Evolutionary conservation across 2,797 vertebrate species (phyloP).

Genomic region (Cetoscarus ocellatus): DNA sequence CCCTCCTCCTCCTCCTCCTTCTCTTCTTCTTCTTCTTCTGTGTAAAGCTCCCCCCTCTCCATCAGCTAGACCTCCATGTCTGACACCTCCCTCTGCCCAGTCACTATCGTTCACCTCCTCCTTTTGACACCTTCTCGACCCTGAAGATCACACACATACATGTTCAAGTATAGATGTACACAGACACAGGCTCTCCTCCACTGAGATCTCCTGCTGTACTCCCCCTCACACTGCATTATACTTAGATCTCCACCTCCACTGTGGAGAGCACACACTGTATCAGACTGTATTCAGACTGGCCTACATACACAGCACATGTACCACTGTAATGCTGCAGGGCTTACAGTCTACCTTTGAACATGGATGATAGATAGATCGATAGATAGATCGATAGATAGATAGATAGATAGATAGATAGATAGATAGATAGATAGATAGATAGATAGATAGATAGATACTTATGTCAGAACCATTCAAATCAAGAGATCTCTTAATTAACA

Average conservation of each 20-base stretch:
- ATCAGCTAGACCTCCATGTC: conserved; percentile 71
- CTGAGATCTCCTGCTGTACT: conserved; percentile 78
- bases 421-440: conserved; percentile 34
- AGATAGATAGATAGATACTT: conserved; percentile 21
- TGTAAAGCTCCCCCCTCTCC: conserved; percentile 60
- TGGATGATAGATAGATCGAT: conserved; percentile 1
- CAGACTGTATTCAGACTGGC: conserved; percentile 76
- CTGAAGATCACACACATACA: conserved; percentile 56
- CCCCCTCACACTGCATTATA: conserved; percentile 81
- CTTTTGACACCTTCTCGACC: conserved; percentile 74
- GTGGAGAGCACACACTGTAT: conserved; percentile 74
- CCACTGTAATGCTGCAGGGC: conserved; percentile 46
- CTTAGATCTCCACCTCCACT: conserved; percentile 84
- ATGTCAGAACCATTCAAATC: background rate
- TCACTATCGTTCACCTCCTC: conserved; percentile 70
- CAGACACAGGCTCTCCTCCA: conserved; percentile 62
- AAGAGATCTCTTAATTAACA: conserved; percentile 14
- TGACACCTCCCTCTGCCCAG: conserved; percentile 70
- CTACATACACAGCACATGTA: conserved; percentile 73
- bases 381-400: conserved; percentile 29
- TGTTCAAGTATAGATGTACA: conserved; percentile 14
- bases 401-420: conserved; percentile 17
- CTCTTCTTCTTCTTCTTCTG: conserved; percentile 44
- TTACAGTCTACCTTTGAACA: conserved; percentile 45
- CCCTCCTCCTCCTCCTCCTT: conserved; percentile 40